Base-by-base conservation (phyloP, 92 coral and sea anemone genomes). In the Bergia puertoricense region DNA sequence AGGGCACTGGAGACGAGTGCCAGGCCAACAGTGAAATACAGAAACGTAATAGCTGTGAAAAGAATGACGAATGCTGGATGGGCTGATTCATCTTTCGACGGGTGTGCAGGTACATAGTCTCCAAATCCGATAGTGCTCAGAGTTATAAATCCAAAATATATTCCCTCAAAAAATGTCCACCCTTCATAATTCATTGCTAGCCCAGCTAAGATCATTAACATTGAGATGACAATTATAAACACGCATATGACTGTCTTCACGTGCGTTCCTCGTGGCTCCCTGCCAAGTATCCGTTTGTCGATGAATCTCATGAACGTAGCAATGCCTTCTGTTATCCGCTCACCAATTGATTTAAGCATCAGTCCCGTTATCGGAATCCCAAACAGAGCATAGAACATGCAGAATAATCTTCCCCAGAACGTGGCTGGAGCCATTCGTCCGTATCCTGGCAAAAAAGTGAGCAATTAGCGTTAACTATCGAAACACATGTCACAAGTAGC, bases 291-390 rank as follows among this genome's bases (percentile, higher is more conserved):
- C 39, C 93, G 94, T 79, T 88, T 88, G 78, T 97, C 99, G 23
- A 97, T 85, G 66, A 91, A 78, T 75, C 86, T 86, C 93, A 95
- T 92, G 81, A 95, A 91, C 42, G 91, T 87, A 15, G 99, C 98
- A 56, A 94, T 91, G 81, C 92, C 89, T 77, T 97, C 98, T n/a
- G 99, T 95, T 82, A 97, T 92, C 77, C 96, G 88, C 43, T 97
- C 99, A 36, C 99, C 99, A 86, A 97, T 97, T 85, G 99, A 97
- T 89, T 97, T 97, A 22, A 97, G 92, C 99, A 97, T 97, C 45
- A 97, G 89, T 65, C 99, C 99, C 4, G 99, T 96, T 75, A 97
- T 97, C 16, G 99, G 99, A 37, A 97, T 97, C 15, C 99, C 99
- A 88, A 97, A 97, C 36, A 97, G 92, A 88, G 99, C 99, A 86